Conservation (phyloP, 2,888 invertebrate species). For the Calameuta idolon region DNA sequence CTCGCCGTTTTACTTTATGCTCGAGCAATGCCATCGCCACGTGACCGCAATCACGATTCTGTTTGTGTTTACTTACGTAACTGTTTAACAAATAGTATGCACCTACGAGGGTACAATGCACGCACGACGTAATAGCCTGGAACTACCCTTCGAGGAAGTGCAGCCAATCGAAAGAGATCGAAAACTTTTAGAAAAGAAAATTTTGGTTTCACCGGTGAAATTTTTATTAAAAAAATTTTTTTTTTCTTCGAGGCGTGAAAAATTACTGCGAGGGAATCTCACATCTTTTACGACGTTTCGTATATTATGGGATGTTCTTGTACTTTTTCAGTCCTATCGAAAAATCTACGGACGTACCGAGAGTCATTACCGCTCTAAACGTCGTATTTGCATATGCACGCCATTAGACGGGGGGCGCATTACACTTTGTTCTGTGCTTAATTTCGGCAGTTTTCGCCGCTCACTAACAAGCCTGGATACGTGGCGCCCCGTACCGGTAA, state of each 20-base stretch:
- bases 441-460: conserved; percentile 56
- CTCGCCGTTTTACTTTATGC: conserved; percentile 58
- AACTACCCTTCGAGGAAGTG: not conserved
- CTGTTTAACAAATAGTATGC: conserved; percentile 57
- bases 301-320: not conserved
- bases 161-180: not conserved
- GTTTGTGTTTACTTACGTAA: conserved; percentile 60
- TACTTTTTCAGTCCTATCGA: not conserved
- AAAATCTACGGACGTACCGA: conserved; percentile 6
- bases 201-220: not conserved
- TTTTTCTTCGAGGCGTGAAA: not conserved
- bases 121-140: not conserved
- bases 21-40: conserved; percentile 61
- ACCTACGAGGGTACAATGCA: conserved; percentile 9
- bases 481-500: conserved; percentile 47
- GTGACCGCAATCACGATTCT: conserved; percentile 64
- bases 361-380: conserved; percentile 8
- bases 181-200: not conserved
- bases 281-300: not conserved
- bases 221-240: not conserved
- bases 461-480: conserved; percentile 51
- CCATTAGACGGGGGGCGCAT: conserved; percentile 52
- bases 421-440: conserved; percentile 58
- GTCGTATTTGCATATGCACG: conserved; percentile 28
- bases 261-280: not conserved